phyloP scores from a whole-genome alignment of 1,140 invertebrate genomes.

The Ips nitidus region DNA sequence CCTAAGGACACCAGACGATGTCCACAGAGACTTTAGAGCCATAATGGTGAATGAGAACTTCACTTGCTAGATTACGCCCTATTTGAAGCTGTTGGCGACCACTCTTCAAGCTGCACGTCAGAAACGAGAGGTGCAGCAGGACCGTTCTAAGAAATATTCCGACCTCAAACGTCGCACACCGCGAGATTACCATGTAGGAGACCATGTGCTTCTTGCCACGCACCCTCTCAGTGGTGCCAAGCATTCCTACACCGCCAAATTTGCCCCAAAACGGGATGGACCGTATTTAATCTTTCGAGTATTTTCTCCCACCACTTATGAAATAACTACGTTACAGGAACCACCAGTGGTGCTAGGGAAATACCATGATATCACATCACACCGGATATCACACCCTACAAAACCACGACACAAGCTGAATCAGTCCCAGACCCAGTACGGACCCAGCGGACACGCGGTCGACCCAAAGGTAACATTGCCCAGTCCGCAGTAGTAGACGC shows the following conservation, averaged over 20 bases:
- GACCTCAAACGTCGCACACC: slow-evolving; percentile 37
- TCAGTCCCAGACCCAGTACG: no score
- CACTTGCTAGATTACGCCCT: slow-evolving; percentile 39
- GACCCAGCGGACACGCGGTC: no score
- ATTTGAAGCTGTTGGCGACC: slow-evolving; percentile 28
- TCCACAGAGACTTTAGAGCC: slow-evolving; percentile 16
- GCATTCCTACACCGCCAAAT: slow-evolving; percentile 44
- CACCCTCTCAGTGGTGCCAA: slow-evolving; percentile 43
- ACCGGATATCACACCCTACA: no score
- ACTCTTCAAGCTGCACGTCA: slow-evolving; percentile 38
- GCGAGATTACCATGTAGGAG: slow-evolving; percentile 36
- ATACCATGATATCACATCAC: slow-evolving; percentile 13
- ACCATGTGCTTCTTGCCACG: slow-evolving; percentile 44
- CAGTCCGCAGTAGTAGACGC: no score
- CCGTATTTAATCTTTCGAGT: slow-evolving; percentile 43
- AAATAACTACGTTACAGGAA: not conserved
- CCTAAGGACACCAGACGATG: slow-evolving; percentile 24
- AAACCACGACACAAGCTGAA: no score
- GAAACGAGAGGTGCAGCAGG: slow-evolving; percentile 37
- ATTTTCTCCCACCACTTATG: slow-evolving; percentile 6
- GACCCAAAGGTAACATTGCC: no score
- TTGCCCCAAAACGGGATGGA: slow-evolving; percentile 48
- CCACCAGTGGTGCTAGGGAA: not conserved
- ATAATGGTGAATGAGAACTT: slow-evolving; percentile 19
- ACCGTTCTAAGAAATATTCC: slow-evolving; percentile 34